Conservation (phyloP, 2,113 vertebrate genomes). For the Excalfactoria chinensis region DNA sequence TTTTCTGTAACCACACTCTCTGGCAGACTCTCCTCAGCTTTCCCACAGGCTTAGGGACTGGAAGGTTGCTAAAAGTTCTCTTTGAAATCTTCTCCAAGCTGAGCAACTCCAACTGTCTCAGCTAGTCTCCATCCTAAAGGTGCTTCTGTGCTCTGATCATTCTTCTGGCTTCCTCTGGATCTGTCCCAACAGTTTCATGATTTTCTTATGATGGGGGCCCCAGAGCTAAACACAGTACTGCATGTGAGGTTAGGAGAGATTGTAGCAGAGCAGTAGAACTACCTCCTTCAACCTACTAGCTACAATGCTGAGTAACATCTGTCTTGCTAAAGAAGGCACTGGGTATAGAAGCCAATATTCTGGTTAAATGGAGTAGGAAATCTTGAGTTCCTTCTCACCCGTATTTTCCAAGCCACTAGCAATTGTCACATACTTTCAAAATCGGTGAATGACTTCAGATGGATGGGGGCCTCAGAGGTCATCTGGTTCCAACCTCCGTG, state of each 20-base stretch:
- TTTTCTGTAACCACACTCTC: not conserved
- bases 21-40: not conserved
- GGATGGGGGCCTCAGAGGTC: too few species aligned
- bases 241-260: not conserved
- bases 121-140: not conserved
- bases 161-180: not conserved
- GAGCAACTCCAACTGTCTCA: not conserved
- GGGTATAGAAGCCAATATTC: not conserved
- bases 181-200: not conserved
- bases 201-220: not conserved
- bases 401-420: not conserved
- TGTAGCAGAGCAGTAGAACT: not conserved
- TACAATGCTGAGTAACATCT: not conserved
- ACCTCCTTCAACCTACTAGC: not conserved
- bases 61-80: not conserved
- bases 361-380: not conserved
- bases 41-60: not conserved
- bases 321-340: not conserved
- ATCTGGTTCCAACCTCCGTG: too few species aligned
- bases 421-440: not conserved
- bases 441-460: too few species aligned
- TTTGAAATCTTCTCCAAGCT: not conserved
- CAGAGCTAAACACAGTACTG: not conserved
- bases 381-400: not conserved
- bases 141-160: not conserved